phyloP scores from a whole-genome alignment of 2,113 vertebrate genomes.

The Taxidea taxus region DNA sequence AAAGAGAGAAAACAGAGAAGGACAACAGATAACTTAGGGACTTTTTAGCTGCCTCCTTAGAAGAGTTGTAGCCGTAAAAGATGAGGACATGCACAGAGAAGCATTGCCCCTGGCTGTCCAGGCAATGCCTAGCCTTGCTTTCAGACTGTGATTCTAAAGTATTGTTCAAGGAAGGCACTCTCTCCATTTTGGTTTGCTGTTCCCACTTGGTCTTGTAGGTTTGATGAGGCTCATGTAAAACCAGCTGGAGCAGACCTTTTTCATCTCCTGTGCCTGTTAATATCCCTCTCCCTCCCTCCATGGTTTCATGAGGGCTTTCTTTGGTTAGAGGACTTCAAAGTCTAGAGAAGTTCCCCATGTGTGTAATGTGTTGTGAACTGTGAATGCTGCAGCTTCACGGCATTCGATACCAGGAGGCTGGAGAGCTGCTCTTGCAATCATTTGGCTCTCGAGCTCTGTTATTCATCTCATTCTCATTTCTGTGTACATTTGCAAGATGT shows the following conservation, averaged over 20 bases:
- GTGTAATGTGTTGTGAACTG: constrained; percentile 83
- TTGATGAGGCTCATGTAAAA: constrained; percentile 62
- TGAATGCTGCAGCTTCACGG: constrained; percentile 42
- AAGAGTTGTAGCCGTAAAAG: neutral
- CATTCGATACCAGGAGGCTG: constrained; percentile 64
- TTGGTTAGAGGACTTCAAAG: constrained; percentile 80
- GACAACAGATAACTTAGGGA: neutral
- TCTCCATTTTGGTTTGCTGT: constrained; percentile 49
- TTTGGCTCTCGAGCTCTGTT: constrained; percentile 85
- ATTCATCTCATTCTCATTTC: constrained; percentile 85
- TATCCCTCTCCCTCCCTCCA: neutral
- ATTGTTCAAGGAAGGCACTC: constrained; percentile 16
- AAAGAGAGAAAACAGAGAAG: neutral
- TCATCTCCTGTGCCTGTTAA: constrained; percentile 56
- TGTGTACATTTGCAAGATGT: constrained; percentile 91
- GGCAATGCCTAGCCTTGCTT: neutral
- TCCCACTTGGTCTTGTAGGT: constrained; percentile 22
- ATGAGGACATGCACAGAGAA: neutral
- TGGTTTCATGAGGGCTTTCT: constrained; percentile 74
- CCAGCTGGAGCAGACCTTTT: constrained; percentile 61
- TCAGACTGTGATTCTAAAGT: constrained; percentile 30
- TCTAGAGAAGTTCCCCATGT: constrained; percentile 75
- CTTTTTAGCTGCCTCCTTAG: neutral
- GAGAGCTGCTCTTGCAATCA: constrained; percentile 82
- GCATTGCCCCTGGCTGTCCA: neutral